Conservation (phyloP, 2,113 vertebrate species). For the Mus spicilegus region DNA sequence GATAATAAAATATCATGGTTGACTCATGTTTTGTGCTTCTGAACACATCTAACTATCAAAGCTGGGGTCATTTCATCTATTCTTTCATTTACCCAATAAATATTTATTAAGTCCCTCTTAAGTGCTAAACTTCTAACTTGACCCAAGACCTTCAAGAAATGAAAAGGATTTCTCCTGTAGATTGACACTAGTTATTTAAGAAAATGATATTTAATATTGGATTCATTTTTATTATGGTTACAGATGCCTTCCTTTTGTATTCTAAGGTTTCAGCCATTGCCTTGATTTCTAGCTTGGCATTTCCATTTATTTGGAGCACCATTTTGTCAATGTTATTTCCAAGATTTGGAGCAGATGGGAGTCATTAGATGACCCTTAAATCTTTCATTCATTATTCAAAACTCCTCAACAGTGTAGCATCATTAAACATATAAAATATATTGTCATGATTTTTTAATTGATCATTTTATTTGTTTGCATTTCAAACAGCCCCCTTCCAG, state of each 20-base stretch:
- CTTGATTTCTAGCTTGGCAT: background rate
- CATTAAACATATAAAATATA: background rate
- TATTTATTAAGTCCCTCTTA: background rate
- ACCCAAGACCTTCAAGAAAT: background rate
- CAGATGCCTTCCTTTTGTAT: background rate
- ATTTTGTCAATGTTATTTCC: background rate
- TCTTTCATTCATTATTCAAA: background rate
- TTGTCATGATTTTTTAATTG: background rate
- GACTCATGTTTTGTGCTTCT: background rate
- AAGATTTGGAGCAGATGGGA: background rate
- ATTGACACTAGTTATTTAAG: background rate
- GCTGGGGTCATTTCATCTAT: constrained; percentile 13
- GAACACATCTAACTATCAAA: background rate
- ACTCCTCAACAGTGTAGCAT: background rate
- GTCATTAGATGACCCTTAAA: background rate
- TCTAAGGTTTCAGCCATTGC: background rate
- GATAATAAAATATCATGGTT: constrained; percentile 10
- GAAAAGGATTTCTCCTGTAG: background rate
- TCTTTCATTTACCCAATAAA: constrained; percentile 20
- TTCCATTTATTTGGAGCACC: background rate
- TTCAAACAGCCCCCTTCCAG: too few species aligned
- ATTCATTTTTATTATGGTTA: background rate
- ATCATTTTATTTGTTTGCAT: background rate
- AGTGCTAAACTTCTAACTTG: background rate
- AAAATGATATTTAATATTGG: constrained; percentile 6